These are phyloP conservation scores for Sinotaia quadrata DNA, from an alignment of 2,888 invertebrate species.

Conservation along the genomic window DNA sequence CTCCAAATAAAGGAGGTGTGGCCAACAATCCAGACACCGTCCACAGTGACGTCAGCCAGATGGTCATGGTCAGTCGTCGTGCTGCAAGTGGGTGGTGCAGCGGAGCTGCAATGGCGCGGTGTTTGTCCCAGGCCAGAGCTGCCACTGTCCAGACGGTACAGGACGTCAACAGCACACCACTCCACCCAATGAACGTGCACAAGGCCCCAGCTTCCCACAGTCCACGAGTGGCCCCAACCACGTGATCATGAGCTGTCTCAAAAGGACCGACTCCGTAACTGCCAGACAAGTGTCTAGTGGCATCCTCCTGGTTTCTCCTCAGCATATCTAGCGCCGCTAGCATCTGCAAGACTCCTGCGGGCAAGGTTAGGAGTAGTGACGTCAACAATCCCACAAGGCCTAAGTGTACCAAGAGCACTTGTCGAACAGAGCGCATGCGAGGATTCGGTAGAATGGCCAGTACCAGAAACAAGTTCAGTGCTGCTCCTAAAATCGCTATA, in stretches of 20 bases:
- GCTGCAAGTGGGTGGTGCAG: conserved; percentile 61
- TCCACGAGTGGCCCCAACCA: background rate
- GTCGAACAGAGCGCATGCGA: conserved; percentile 28
- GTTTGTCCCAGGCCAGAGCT: conserved; percentile 66
- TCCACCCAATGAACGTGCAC: conserved; percentile 10
- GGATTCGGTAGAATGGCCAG: conserved; percentile 31
- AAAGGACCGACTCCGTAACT: background rate
- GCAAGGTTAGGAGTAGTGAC: conserved; percentile 11
- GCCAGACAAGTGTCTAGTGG: background rate
- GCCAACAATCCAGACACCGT: conserved; percentile 48
- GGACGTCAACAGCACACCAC: conserved; percentile 31
- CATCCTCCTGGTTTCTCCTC: background rate
- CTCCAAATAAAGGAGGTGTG: conserved; percentile 58
- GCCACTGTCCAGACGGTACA: conserved; percentile 47
- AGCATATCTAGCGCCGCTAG: background rate
- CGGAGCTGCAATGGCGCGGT: conserved; percentile 63
- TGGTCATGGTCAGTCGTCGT: conserved; percentile 53
- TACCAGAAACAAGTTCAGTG: conserved; percentile 26
- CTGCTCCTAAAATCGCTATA: conserved; percentile 22
- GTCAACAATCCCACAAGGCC: conserved; percentile 11
- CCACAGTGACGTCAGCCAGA: conserved; percentile 58
- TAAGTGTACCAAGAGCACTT: conserved; percentile 21
- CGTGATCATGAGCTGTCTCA: background rate
- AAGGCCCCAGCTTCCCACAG: background rate
- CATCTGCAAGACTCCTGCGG: conserved; percentile 11